A percentile compares a stretch with the other conserved stretches of the same genome.
Conservation (phyloP, 2,888 invertebrate genomes). For the Apotomis capreana region DNA sequence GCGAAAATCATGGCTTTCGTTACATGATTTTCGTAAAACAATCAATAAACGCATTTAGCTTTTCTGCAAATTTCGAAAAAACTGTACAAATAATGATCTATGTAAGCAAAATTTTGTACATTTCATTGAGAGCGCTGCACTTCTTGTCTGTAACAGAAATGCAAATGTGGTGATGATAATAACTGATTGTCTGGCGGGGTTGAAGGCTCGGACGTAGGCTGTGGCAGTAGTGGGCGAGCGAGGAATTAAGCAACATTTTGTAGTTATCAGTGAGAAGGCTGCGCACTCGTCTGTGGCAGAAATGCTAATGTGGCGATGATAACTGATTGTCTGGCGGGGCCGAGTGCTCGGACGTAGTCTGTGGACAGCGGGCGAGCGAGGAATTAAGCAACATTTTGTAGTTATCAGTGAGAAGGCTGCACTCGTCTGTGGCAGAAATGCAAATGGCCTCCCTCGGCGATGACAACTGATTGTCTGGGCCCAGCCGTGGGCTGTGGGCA, state of each 20-base stretch:
- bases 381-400: constrained; percentile 4
- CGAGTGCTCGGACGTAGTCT: not conserved
- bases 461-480: constrained; percentile 28
- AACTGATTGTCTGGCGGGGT: constrained; percentile 26
- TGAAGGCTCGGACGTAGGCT: not conserved
- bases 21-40: too few species aligned
- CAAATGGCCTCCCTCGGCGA: constrained; percentile 33
- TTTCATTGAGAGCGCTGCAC: not conserved
- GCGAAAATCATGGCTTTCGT: too few species aligned
- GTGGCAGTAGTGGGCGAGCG: constrained; percentile 25
- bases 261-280: not conserved
- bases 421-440: constrained; percentile 14
- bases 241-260: constrained; percentile 6
- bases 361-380: constrained; percentile 21
- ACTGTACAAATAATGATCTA: too few species aligned
- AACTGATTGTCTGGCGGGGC: constrained; percentile 27
- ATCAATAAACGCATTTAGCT: too few species aligned
- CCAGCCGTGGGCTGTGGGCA: constrained; percentile 17
- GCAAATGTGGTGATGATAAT: constrained; percentile 33
- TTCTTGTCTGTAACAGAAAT: constrained; percentile 5
- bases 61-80: too few species aligned
- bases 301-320: constrained; percentile 35
- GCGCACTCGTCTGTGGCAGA: constrained; percentile 1
- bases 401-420: not conserved
- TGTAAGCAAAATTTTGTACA: too few species aligned